These are phyloP conservation scores for Acanthococcus lagerstroemiae DNA, from an alignment of 2,888 invertebrate genomes.

Conservation along the genomic window DNA sequence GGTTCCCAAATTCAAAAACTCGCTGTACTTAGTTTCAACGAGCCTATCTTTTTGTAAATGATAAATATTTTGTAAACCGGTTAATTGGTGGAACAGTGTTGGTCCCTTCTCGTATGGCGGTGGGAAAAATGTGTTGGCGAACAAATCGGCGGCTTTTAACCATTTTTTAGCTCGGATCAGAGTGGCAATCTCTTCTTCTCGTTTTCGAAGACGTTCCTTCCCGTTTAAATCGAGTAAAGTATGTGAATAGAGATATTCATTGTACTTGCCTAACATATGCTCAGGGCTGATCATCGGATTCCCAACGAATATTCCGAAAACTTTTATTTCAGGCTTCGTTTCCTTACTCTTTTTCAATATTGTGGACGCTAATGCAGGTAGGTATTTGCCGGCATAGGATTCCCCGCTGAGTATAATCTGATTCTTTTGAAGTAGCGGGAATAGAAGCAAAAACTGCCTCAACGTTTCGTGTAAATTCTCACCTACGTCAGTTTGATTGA, in stretches of 20 bases:
- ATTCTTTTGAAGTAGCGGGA: conserved; percentile 47
- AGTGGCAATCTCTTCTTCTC: conserved; percentile 35
- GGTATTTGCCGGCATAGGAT: conserved; percentile 52
- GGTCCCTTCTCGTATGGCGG: conserved; percentile 9
- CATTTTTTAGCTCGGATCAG: conserved; percentile 39
- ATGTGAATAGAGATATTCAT: conserved; percentile 46
- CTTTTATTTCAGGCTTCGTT: conserved; percentile 41
- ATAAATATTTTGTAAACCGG: conserved; percentile 34
- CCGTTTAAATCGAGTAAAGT: conserved; percentile 43
- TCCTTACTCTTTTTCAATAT: conserved; percentile 46
- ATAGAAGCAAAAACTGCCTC: conserved; percentile 52
- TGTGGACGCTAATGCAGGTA: conserved; percentile 46
- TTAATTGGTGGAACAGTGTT: conserved; percentile 12
- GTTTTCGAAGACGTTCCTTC: conserved; percentile 35
- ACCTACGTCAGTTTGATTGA: conserved; percentile 48
- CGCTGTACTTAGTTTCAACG: not conserved
- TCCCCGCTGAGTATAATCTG: conserved; percentile 54
- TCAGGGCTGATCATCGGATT: conserved; percentile 48
- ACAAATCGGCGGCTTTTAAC: conserved; percentile 40
- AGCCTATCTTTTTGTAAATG: conserved; percentile 30
- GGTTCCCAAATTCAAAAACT: not conserved
- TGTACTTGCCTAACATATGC: conserved; percentile 46
- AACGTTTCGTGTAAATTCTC: conserved; percentile 47
- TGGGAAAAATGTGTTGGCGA: conserved; percentile 32
- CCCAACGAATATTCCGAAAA: conserved; percentile 48